Base-by-base conservation (phyloP, 2,888 invertebrate species). In the Diachrysia chrysitis region DNA sequence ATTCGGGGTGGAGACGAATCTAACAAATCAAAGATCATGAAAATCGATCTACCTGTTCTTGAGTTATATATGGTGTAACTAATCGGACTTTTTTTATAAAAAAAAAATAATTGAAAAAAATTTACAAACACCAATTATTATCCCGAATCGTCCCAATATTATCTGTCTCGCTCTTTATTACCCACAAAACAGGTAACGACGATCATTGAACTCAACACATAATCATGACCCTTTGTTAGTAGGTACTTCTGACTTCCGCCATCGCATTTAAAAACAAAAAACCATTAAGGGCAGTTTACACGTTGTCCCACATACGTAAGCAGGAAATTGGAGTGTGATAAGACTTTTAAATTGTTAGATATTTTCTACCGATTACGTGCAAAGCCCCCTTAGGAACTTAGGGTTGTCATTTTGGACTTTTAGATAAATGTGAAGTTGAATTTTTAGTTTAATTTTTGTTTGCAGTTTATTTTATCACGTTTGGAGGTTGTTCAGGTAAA, bases 101-200 rank as follows among this genome's bases (percentile, higher is more conserved):
- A 25, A 25, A 25, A 25, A 5, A 5, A 3, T 2, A 25, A 5
- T 5, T 25, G 25, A 25, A 25, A 25, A 25, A 25, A 25, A 5
- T 25, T n/a, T 42, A 6, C 3, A 42, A 42, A 5, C 16, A 1
- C 5, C 16, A n/a, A 16, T 4, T 1, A 42, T 16, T 54, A 57
- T 57, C 32, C 10, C 10, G 25, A 55, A 46, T 35, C 21, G 1
- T n/a, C 42, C 42, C 42, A 57, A 35, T 16, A 35, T 14, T 6
- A n/a, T 42, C 70, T 59, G 64, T 48, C 9, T 17, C 21, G 16
- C 23, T 35, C 42, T 67, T 72, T 70, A 53, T 62, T 48, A 61
- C 10, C 29, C 37, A 37, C n/a, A 19, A 65, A 73, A 67, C 72
- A 55, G 82, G 82, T 79, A 63, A 75, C 65, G 59, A 42, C 23